phyloP scores from a whole-genome alignment of 23 tunicate genomes.

The Styela clava region DNA sequence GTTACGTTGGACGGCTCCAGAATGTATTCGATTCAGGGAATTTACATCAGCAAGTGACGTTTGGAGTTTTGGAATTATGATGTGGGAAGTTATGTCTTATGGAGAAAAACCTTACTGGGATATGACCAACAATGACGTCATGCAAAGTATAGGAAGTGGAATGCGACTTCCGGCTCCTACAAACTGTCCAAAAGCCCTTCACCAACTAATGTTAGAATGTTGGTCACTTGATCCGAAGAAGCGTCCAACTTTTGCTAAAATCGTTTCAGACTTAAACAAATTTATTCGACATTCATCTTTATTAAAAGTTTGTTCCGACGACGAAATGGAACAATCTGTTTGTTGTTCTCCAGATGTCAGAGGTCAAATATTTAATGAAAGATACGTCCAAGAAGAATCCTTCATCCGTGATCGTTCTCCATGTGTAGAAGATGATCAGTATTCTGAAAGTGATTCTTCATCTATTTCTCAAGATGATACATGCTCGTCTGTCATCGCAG shows the following conservation, averaged over 20 bases:
- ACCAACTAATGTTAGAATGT: conserved; percentile 74
- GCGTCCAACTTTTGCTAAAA: conserved; percentile 59
- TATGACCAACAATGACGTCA: conserved; percentile 84
- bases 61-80: conserved; percentile 97
- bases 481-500: conserved; percentile 10
- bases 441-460: conserved; percentile 16
- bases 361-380: background rate
- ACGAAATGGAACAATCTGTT: conserved; percentile 18
- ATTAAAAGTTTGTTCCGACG: conserved; percentile 16
- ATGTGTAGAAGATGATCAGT: background rate
- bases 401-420: background rate
- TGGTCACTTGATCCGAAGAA: conserved; percentile 64
- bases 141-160: conserved; percentile 68
- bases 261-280: conserved; percentile 43
- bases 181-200: conserved; percentile 76
- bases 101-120: conserved; percentile 99
- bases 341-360: conserved; percentile 21
- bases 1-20: conserved; percentile 98
- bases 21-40: conserved; percentile 65
- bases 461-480: conserved; percentile 16
- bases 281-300: conserved; percentile 36
- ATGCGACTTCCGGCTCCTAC: conserved; percentile 89
- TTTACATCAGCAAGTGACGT: conserved; percentile 95
- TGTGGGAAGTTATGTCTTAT: conserved; percentile 99
- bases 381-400: background rate